A percentile compares a stretch with the other conserved stretches of the same genome.
These are phyloP conservation scores for Catostomus latipinnis DNA, from an alignment of 2,797 vertebrate genomes.

Conservation along the genomic window DNA sequence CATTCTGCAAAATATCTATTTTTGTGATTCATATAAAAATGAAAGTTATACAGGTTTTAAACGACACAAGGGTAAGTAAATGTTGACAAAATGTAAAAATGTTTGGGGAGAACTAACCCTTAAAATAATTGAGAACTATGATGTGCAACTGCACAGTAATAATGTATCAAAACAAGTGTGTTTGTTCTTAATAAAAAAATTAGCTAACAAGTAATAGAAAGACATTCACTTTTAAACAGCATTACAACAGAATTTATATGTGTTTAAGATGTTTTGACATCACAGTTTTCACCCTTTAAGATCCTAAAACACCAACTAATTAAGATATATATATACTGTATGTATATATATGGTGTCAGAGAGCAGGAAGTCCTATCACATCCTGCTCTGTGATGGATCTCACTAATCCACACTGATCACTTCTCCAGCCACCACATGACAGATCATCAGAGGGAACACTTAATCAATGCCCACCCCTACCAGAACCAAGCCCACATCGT, in stretches of 20 bases:
- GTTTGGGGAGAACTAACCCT: no score
- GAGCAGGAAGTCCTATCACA: conserved; percentile 11
- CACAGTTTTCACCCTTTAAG: not conserved
- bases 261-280: not conserved
- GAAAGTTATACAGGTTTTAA: no score
- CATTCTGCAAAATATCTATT: no score
- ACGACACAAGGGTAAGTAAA: no score
- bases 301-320: not conserved
- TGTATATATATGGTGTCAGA: not conserved
- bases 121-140: no score
- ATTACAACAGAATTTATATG: not conserved
- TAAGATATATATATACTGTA: not conserved
- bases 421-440: conserved; percentile 11
- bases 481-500: not conserved
- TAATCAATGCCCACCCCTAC: conserved; percentile 22
- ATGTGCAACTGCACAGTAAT: no score
- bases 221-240: not conserved
- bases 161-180: no score
- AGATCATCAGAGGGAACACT: not conserved
- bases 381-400: conserved; percentile 17
- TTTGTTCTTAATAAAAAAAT: no score
- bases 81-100: no score
- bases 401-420: conserved; percentile 34
- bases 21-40: no score
- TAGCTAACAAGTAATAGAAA: no score